Evolutionary conservation across 2,888 invertebrate genomes (phyloP), one percentile per base, ranked within the genome.

Genomic region (Mythimna loreyi): DNA sequence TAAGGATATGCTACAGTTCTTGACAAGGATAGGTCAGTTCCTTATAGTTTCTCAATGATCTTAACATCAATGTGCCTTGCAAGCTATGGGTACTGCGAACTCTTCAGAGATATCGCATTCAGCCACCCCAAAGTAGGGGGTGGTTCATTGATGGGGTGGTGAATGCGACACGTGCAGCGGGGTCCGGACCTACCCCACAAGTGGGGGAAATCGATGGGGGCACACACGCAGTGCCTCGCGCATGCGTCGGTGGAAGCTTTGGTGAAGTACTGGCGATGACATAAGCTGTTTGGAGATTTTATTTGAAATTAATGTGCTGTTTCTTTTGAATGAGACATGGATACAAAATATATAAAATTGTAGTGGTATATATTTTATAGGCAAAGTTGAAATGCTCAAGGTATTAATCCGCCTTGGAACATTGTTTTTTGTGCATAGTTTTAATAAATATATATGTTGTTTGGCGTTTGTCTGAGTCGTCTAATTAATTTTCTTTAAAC

Each of bases 141-240:
- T 81, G 82, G 84, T 84, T 78, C 90, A 91, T 90, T 88, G 82
- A 87, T 78, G 23, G 64, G 78, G 74, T 62, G 78, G 62, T 25
- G 78, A 89, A 60, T 78, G 82, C 72, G 80, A 69, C 82, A 81
- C 93, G 92, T 92, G 93, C 86, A 81, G n/a, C 57, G 52, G 40
- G 43, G 70, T 85, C 92, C 85, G 87, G 93, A 93, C 94, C 94
- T 94, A 93, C 93, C 94, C 89, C 92, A 95, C 91, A 86, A 92
- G 89, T 93, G 92, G 85, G 86, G 79, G 77, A 80, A 87, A 93
- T 93, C 94, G 92, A 95, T 95, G 92, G 86, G 85, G 84, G 84
- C 84, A 87, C 85, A 86, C 89, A 90, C 91, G 91, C 91, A 90
- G 89, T 85, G 85, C 60, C 80, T 80, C 91, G 91, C 94, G 94